Evolutionary conservation across 2,113 vertebrate genomes (phyloP), one percentile per base, ranked within the genome.

Genomic region (Solea solea): DNA sequence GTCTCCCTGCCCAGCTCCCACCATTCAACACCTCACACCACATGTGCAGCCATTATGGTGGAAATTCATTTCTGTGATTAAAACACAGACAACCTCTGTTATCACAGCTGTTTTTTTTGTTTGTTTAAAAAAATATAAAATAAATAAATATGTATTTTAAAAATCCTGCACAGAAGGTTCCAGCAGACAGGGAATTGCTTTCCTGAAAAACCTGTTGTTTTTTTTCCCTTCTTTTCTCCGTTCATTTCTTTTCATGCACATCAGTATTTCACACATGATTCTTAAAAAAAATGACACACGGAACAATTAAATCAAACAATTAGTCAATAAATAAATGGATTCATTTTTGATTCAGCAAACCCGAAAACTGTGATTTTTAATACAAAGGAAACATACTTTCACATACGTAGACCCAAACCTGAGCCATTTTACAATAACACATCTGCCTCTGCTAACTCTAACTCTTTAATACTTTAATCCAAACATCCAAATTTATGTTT

Each of bases 31-130:
- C 59, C 25, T 25, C 61, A 59, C 77, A 74, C 67, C 69, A 72
- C 67, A 57, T 56, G 56, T 68, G 54, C 72, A 58, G 53, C 21
- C 63, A 7, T 52, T 16, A 53, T 74, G 74, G 66, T 75, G 61
- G 80, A 84, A 84, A 80, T 82, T 9, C 63, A 64, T 65, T 86
- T 70, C 52, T 72, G 76, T 27, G 70, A 46, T 78, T 72, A 39
- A 69, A 45, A 66, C 9, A 72, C 79, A 65, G 66, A 80, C 71
- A 82, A 63, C 63, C 58, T 57, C 64, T 82, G 69, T 89, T 51
- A 69, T 82, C 68, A 28, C 64, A 28, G 70, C 51, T 52, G 21
- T 83, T 81, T 52, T 65, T 65, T 65, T 55, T 51, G 3, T 34
- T 34, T 34, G 3, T 34, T 34, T 34, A 21, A 1, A 21, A 21